phyloP scores from a whole-genome alignment of 2,113 vertebrate species.

The Scopus umbretta region DNA sequence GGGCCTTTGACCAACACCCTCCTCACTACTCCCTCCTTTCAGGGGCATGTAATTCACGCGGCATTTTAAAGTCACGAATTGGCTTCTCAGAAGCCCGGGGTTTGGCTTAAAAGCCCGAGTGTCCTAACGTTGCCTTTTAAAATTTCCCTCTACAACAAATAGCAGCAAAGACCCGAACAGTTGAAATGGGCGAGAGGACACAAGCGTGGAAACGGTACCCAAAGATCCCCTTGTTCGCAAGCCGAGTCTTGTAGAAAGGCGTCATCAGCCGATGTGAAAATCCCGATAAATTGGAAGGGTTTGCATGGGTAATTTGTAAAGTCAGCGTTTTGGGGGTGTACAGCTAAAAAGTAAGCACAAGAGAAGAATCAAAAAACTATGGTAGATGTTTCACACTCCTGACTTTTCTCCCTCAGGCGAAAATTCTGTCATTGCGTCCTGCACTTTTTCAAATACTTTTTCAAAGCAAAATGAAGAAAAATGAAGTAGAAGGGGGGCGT shows the following conservation, averaged over 20 bases:
- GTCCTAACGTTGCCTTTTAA: neutral
- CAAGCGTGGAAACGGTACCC: neutral
- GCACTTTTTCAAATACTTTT: neutral
- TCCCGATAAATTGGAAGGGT: neutral
- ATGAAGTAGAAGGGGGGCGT: neutral
- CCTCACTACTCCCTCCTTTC: no score
- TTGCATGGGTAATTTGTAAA: neutral
- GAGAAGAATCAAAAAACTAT: neutral
- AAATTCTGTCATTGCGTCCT: neutral
- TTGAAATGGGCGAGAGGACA: fast-evolving
- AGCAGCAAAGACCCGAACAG: neutral
- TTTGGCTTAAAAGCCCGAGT: neutral
- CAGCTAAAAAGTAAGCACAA: neutral
- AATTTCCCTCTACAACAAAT: fast-evolving
- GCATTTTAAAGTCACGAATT: neutral
- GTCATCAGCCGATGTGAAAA: neutral
- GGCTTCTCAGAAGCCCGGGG: neutral
- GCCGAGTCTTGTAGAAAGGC: neutral
- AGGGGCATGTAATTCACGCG: neutral
- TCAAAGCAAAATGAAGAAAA: neutral
- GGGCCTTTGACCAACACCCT: no score
- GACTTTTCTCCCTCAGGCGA: neutral
- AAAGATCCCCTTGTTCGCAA: neutral
- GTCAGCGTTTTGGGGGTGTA: neutral
- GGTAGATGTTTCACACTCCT: neutral